Evolutionary conservation across 1,140 invertebrate genomes (phyloP), one percentile per base, ranked within the genome.

Genomic region (Magallana angulata): DNA sequence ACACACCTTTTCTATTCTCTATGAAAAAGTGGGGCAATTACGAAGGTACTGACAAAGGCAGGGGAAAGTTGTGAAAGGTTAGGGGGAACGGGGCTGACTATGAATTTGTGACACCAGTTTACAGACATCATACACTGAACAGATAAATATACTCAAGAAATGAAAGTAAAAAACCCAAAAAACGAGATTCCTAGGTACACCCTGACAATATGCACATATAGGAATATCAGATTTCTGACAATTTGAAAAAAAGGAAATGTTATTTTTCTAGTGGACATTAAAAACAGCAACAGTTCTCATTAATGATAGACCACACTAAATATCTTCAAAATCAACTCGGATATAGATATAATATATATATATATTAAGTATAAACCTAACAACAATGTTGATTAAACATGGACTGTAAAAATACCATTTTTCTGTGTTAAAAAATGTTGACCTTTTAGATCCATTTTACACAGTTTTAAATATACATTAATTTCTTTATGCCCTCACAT

Each of bases 291-390:
- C 68, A 76, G 18, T 18, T 76, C 36, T 76, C 68, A 30, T 36
- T 76, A 76, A 30, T 76, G 12, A 36, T 76, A 76, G 68, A 76
- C 60, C 68, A 30, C 68, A 76, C 24, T 76, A 76, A 30, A 76
- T 76, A 76, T 76, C 11, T 76, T 76, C 68, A 76, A 76, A 76
- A 76, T 76, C 68, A 76, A 76, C 68, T 76, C 8, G 68, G 68
- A 76, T 76, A 76, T 76, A 76, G 24, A 76, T 76, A 76, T 64
- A 64, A n/a, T n/a, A 64, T 64, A 64, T 76, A 76, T 76, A 64
- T 64, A 64, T 76, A 76, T 76, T 30, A 76, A 76, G 68, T 76
- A 76, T 76, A 76, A 30, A 76, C 68, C 68, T 76, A 76, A 76
- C 68, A 76, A 76, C 68, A 76, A 76, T 76, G 36, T 76, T 71